phyloP scores from a whole-genome alignment of 2,113 vertebrate species.

The Scatophagus argus region DNA sequence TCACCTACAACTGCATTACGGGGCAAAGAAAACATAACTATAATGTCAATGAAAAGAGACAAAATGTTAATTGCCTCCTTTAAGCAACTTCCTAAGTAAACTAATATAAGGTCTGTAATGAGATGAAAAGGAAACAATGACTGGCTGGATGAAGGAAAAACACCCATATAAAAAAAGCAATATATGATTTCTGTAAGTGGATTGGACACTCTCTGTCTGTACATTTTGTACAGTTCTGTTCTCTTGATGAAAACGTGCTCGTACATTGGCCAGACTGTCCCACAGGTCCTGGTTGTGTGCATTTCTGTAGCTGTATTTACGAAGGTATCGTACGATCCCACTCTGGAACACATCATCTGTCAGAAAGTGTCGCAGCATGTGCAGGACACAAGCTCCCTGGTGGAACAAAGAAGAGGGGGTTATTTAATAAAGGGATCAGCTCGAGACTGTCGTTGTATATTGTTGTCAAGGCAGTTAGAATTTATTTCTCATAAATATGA shows the following conservation, averaged over 20 bases:
- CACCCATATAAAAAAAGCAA: background rate
- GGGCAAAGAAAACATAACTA: background rate
- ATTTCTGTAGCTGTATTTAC: constrained; percentile 83
- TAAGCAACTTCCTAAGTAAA: background rate
- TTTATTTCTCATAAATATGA: background rate
- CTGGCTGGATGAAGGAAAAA: background rate
- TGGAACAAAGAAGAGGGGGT: constrained; percentile 7
- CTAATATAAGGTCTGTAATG: background rate
- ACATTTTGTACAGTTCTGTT: too few relatives aligned
- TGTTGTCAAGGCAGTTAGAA: background rate
- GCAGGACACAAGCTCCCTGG: constrained; percentile 85
- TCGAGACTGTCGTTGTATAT: too few relatives aligned
- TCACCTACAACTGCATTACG: background rate
- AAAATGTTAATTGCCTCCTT: background rate
- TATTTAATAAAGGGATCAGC: background rate
- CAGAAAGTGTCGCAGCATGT: constrained; percentile 86
- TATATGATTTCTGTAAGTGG: background rate
- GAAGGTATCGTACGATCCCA: constrained; percentile 85
- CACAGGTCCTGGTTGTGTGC: constrained; percentile 85
- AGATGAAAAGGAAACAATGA: background rate
- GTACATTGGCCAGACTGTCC: constrained; percentile 84
- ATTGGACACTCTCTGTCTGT: too few relatives aligned
- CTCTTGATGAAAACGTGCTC: too few relatives aligned
- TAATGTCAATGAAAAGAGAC: constrained; percentile 9
- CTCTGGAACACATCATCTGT: constrained; percentile 85